These are phyloP conservation scores for Xylota sylvarum DNA, from an alignment of 2,888 invertebrate genomes.

Conservation along the genomic window DNA sequence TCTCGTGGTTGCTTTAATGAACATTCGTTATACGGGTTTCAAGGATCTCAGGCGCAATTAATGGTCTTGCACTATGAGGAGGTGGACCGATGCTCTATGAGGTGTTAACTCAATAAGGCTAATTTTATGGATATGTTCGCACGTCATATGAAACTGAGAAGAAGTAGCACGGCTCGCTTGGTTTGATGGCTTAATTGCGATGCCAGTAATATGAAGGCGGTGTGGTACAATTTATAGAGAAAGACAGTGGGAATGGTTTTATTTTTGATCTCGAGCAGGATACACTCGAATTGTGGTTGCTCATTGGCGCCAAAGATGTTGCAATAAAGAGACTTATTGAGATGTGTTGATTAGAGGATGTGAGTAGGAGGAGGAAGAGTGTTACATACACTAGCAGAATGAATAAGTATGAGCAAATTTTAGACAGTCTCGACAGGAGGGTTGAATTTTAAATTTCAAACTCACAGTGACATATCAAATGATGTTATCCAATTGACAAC, in stretches of 20 bases:
- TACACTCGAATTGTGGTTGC: neutral
- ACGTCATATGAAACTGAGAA: conserved; percentile 61
- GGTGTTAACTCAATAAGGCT: conserved; percentile 77
- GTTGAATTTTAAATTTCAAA: too few relatives aligned
- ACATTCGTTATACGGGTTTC: conserved; percentile 64
- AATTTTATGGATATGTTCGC: conserved; percentile 75
- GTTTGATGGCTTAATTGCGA: conserved; percentile 72
- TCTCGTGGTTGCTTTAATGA: conserved; percentile 60
- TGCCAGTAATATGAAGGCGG: conserved; percentile 14
- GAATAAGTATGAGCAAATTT: too few relatives aligned
- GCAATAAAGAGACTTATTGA: neutral
- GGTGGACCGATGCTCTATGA: conserved; percentile 63
- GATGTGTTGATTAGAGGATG: conserved; percentile 31
- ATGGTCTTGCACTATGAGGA: conserved; percentile 50
- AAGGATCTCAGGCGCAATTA: conserved; percentile 66
- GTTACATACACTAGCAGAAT: too few relatives aligned
- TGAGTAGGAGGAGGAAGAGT: neutral
- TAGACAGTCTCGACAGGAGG: too few relatives aligned
- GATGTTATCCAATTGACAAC: too few relatives aligned
- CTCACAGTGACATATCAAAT: too few relatives aligned
- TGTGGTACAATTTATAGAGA: neutral
- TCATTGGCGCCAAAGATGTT: conserved; percentile 37
- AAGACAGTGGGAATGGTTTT: conserved; percentile 8
- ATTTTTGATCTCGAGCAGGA: conserved; percentile 38
- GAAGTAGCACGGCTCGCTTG: conserved; percentile 25